Conservation (phyloP, 2,888 invertebrate genomes). For the Himalopsyche japonica region DNA sequence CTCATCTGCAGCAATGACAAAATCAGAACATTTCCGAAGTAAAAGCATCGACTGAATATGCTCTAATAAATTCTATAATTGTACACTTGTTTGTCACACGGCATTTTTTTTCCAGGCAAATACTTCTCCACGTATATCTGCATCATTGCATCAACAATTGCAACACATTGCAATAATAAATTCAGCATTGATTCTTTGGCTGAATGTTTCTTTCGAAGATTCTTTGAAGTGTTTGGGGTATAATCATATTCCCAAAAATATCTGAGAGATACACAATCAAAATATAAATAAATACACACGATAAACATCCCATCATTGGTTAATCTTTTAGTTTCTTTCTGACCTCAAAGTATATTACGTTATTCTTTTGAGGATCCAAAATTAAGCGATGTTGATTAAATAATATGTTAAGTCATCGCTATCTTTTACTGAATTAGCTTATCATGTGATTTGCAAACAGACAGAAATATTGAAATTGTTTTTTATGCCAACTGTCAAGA, state of each 20-base stretch:
- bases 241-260: not conserved
- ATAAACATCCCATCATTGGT: no score
- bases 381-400: no score
- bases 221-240: not conserved
- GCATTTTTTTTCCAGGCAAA: not conserved
- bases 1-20: not conserved
- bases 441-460: no score
- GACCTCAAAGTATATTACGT: no score
- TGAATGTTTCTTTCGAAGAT: not conserved
- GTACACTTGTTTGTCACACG: not conserved
- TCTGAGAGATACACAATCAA: not conserved
- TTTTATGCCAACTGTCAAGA: no score
- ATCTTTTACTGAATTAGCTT: no score
- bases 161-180: not conserved
- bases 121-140: not conserved
- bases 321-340: no score
- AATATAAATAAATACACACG: not conserved
- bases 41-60: not conserved
- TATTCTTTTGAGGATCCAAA: no score
- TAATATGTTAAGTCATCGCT: no score
- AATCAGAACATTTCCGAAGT: not conserved
- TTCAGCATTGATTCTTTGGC: not conserved
- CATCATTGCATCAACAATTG: not conserved
- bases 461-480: no score
- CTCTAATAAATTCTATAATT: not conserved